These are phyloP conservation scores for Himalopsyche anomala DNA, from an alignment of 2,888 invertebrate genomes.

Conservation along the genomic window DNA sequence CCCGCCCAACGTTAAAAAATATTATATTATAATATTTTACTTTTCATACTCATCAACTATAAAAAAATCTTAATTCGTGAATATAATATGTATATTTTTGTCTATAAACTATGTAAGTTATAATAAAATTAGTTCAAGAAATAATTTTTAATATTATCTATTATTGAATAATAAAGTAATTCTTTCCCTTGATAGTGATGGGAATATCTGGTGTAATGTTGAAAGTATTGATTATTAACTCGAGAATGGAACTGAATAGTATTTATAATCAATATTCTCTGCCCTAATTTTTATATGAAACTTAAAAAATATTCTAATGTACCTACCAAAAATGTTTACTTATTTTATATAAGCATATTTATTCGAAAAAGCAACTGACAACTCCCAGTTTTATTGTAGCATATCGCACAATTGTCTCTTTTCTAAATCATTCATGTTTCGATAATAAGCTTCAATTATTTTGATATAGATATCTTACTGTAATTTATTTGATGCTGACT, in stretches of 20 bases:
- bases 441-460: too few species aligned
- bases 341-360: slow-evolving; percentile 58
- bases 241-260: slow-evolving; percentile 26
- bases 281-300: slow-evolving; percentile 30
- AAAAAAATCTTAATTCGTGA: too few species aligned
- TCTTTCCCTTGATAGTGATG: not conserved
- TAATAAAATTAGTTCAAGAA: too few species aligned
- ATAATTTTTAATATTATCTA: not conserved
- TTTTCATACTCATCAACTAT: too few species aligned
- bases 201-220: not conserved
- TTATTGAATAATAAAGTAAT: slow-evolving; percentile 7
- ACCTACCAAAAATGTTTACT: slow-evolving; percentile 51
- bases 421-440: too few species aligned
- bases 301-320: slow-evolving; percentile 5
- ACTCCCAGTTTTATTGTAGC: not conserved
- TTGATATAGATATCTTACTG: too few species aligned
- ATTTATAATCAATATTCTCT: slow-evolving; percentile 30
- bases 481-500: too few species aligned
- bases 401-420: not conserved
- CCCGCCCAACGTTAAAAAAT: too few species aligned
- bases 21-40: too few species aligned
- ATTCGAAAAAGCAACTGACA: slow-evolving; percentile 2
- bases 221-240: slow-evolving; percentile 8
- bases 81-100: too few species aligned
- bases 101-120: too few species aligned